Conservation (phyloP, 2,888 invertebrate genomes). For the Philaethria dido region DNA sequence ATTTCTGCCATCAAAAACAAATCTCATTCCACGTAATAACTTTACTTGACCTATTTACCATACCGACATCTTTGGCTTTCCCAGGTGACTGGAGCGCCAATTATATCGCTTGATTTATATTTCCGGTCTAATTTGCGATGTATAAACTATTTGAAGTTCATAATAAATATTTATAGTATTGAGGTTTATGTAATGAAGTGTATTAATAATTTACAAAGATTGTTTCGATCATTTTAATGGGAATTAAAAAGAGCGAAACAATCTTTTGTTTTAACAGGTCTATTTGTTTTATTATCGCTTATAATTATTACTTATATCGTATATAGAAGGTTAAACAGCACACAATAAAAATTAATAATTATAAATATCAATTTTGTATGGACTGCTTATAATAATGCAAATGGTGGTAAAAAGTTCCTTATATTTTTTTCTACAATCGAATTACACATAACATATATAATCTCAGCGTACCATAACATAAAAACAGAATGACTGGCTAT, state of each 20-base stretch:
- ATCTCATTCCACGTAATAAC: neutral
- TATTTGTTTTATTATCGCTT: neutral
- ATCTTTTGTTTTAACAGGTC: neutral
- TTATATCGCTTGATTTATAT: conserved; percentile 33
- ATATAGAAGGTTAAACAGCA: neutral
- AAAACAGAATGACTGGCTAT: conserved; percentile 3
- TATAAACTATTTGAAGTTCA: conserved; percentile 26
- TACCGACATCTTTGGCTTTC: conserved; percentile 26
- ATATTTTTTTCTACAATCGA: too few relatives aligned
- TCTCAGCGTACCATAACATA: neutral
- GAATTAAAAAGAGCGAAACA: too few relatives aligned
- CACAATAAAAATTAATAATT: neutral
- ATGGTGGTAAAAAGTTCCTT: neutral
- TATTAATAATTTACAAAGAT: neutral
- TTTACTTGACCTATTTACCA: conserved; percentile 32
- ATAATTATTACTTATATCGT: neutral
- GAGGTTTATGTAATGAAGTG: conserved; percentile 5
- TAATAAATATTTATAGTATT: conserved; percentile 23
- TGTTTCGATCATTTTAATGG: conserved; percentile 9
- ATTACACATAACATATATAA: neutral
- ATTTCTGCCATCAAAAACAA: neutral
- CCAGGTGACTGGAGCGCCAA: conserved; percentile 33
- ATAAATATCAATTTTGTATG: neutral
- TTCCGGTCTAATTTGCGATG: conserved; percentile 33
- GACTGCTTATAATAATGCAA: neutral